Conservation (phyloP, 2,797 vertebrate genomes). For the Ceyx erithaca region DNA sequence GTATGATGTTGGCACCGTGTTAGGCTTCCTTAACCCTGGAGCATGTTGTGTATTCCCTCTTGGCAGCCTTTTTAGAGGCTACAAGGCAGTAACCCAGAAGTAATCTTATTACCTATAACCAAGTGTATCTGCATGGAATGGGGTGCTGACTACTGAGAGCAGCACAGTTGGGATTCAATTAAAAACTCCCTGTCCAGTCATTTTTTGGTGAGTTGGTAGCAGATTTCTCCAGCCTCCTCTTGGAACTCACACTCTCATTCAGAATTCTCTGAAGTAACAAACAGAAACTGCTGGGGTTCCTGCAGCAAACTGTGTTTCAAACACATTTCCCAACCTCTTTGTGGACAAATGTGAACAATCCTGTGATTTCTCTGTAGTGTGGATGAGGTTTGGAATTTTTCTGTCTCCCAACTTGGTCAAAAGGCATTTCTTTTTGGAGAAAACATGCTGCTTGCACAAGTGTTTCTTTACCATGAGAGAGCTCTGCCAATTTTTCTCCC, state of each 20-base stretch:
- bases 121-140: conserved; percentile 73
- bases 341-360: neutral
- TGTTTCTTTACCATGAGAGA: neutral
- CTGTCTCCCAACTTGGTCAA: neutral
- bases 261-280: conserved; percentile 58
- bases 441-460: neutral
- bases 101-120: conserved; percentile 83
- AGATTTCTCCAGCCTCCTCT: conserved; percentile 62
- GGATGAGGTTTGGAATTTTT: neutral
- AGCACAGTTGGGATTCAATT: conserved; percentile 74
- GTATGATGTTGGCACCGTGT: conserved; percentile 81
- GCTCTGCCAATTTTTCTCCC: neutral
- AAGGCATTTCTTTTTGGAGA: neutral
- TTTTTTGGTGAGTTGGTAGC: conserved; percentile 50
- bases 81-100: conserved; percentile 78
- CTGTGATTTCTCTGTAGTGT: neutral
- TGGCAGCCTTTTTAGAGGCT: conserved; percentile 75
- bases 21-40: conserved; percentile 83
- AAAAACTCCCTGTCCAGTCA: conserved; percentile 65
- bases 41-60: conserved; percentile 76
- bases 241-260: conserved; percentile 59
- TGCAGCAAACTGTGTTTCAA: neutral
- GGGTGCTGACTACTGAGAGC: conserved; percentile 63
- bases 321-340: neutral
- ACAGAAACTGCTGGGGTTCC: conserved; percentile 40